phyloP scores from a whole-genome alignment of 2,113 vertebrate genomes.

The Nibea albiflora region DNA sequence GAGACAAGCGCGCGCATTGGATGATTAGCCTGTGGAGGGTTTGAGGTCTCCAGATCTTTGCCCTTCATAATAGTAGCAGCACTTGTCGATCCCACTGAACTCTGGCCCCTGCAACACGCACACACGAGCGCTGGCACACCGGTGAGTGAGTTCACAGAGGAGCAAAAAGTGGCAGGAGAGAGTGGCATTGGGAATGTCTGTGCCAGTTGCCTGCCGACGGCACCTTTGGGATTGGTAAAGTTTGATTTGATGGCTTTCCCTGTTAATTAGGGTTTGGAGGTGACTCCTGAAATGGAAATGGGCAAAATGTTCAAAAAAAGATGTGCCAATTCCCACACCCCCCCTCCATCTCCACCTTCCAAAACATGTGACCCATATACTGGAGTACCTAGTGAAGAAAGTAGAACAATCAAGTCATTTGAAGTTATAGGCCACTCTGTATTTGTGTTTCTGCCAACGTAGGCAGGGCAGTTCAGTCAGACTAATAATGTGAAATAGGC shows the following conservation, averaged over 20 bases:
- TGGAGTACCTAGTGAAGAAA: slow-evolving; percentile 73
- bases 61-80: slow-evolving; percentile 52
- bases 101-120: slow-evolving; percentile 44
- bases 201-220: slow-evolving; percentile 75
- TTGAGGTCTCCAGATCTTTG: slow-evolving; percentile 69
- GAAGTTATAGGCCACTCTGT: slow-evolving; percentile 77
- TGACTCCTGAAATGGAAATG: slow-evolving; percentile 81
- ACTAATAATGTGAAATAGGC: slow-evolving; percentile 62
- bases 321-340: slow-evolving; percentile 78
- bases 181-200: slow-evolving; percentile 65
- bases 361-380: slow-evolving; percentile 82
- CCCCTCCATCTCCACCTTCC: slow-evolving; percentile 77
- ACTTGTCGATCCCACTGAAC: slow-evolving; percentile 66
- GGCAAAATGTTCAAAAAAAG: slow-evolving; percentile 80
- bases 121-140: slow-evolving; percentile 22
- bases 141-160: slow-evolving; percentile 51
- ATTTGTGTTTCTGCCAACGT: slow-evolving; percentile 70
- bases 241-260: slow-evolving; percentile 82
- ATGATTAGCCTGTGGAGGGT: slow-evolving; percentile 62
- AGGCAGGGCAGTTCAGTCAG: slow-evolving; percentile 71
- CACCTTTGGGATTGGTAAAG: slow-evolving; percentile 79
- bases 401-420: slow-evolving; percentile 81
- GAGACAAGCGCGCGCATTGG: slow-evolving; percentile 44
- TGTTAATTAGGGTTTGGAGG: slow-evolving; percentile 84
- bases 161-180: slow-evolving; percentile 63